Base-by-base conservation (phyloP, 2,113 vertebrate genomes). In the Trochalopteron elliotii region DNA sequence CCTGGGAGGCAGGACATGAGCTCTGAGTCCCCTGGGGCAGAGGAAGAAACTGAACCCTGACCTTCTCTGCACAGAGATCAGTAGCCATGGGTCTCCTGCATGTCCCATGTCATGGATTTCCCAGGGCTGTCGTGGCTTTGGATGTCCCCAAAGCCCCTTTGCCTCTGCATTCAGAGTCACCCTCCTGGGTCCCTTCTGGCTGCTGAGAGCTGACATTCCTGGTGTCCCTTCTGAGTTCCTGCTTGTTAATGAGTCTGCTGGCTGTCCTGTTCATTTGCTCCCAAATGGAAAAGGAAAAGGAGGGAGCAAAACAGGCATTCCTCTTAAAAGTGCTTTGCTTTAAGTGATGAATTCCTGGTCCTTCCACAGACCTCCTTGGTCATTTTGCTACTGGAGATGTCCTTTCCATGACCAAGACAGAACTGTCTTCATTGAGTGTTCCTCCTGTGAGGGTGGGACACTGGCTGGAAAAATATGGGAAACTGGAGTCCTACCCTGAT, bases 101-200 rank as follows among this genome's bases (percentile, higher is more conserved):
- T 44, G 56, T 81, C 80, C 83, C 87, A 85, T 91, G 89, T 95
- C 96, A 94, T 70, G 60, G 89, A 55, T 93, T 95, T 97, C 96
- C 93, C 95, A 96, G 95, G 96, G 80, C 64, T 95, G 71, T 2
- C 15, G 59, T 49, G 82, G 49, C 50, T 90, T 69, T 86, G 83
- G 67, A 71, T 88, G 50, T 81, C 42, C 42, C 42, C 42, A 42
- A 42, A 86, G 50, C 19, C 50, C 50, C 67, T 78, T 74, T 72
- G 93, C 93, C 75, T 71, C 76, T 12, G 2, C 78, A 15, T 19
- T 57, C 82, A 15, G 55, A 59, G 86, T 92, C 86, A 78, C 33
- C 49, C 52, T 74, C 61, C 31, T 0, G 0, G 23, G 11, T 70
- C 42, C 55, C 67, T 50, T 92, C 71, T 80, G 84, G 65, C 53